Evolutionary conservation across 2,797 vertebrate genomes (phyloP).

Genomic region (Enteromius unitaeniatus): DNA sequence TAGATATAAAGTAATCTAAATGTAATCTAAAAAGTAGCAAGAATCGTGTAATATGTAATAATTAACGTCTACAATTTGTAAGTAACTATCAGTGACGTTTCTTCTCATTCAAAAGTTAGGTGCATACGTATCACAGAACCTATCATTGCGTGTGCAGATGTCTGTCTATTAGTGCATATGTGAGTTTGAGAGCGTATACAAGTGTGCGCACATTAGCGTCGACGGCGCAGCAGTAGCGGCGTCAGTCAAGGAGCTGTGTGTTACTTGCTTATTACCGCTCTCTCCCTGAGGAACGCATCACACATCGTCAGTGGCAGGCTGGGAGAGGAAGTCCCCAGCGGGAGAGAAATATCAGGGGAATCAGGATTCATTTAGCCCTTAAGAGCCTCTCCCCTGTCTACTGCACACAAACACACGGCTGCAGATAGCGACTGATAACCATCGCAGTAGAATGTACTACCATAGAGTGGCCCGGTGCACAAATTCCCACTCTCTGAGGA

Average conservation of each 20-base stretch:
- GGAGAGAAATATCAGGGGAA: constrained; percentile 79
- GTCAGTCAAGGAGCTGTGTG: constrained; percentile 62
- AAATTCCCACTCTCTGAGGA: constrained; percentile 42
- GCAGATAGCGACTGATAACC: constrained; percentile 59
- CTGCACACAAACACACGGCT: constrained; percentile 54
- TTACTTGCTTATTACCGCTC: constrained; percentile 64
- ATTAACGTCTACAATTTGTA: no score
- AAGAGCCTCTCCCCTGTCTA: constrained; percentile 70
- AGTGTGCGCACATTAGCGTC: neutral
- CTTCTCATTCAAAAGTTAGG: constrained; percentile 25
- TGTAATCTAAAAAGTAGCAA: no score
- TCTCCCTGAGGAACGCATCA: constrained; percentile 75
- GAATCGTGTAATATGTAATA: no score
- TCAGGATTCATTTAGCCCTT: constrained; percentile 82
- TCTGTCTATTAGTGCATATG: constrained; percentile 19
- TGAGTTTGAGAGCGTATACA: neutral
- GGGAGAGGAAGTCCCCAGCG: constrained; percentile 76
- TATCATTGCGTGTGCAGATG: constrained; percentile 10
- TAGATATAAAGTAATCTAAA: no score
- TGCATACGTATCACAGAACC: constrained; percentile 61
- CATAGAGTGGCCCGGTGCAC: constrained; percentile 43
- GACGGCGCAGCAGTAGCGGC: constrained; percentile 38
- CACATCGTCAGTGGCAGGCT: constrained; percentile 78
- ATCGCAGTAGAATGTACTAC: constrained; percentile 46
- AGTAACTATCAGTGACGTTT: constrained; percentile 6